Conservation (phyloP, 2,113 vertebrate species). For the Anseranas semipalmata region DNA sequence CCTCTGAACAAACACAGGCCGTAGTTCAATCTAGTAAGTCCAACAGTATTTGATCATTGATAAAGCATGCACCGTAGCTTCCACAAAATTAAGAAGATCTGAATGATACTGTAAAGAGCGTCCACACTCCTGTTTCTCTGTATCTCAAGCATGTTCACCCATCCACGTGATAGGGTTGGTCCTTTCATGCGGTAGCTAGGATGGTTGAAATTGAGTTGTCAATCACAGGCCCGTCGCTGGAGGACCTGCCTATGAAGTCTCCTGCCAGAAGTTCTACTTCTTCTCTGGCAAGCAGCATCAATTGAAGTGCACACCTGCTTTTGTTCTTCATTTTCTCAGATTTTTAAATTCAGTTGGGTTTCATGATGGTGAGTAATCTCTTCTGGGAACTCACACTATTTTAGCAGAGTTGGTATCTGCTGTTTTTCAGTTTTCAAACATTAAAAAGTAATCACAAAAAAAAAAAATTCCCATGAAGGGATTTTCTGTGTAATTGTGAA, state of each 20-base stretch:
- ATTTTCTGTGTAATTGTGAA: neutral
- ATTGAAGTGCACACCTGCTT: neutral
- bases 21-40: conserved; percentile 98
- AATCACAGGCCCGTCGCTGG: neutral
- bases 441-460: neutral
- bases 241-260: neutral
- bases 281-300: conserved; percentile 17
- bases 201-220: neutral
- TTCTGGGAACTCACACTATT: neutral
- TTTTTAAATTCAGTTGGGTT: conserved; percentile 6
- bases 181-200: neutral
- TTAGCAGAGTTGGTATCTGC: neutral
- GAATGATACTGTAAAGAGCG: neutral
- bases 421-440: neutral
- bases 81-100: neutral
- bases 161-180: neutral
- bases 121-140: neutral
- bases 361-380: neutral
- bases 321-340: neutral
- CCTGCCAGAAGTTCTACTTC: neutral
- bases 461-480: neutral
- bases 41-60: neutral
- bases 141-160: conserved; percentile 7
- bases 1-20: conserved; percentile 98
- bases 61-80: neutral